These are phyloP conservation scores for Aurelia aurita complex sp. Pacific DNA, from an alignment of 30 jellyfish, hydroid and myxozoan genomes.

Conservation along the genomic window DNA sequence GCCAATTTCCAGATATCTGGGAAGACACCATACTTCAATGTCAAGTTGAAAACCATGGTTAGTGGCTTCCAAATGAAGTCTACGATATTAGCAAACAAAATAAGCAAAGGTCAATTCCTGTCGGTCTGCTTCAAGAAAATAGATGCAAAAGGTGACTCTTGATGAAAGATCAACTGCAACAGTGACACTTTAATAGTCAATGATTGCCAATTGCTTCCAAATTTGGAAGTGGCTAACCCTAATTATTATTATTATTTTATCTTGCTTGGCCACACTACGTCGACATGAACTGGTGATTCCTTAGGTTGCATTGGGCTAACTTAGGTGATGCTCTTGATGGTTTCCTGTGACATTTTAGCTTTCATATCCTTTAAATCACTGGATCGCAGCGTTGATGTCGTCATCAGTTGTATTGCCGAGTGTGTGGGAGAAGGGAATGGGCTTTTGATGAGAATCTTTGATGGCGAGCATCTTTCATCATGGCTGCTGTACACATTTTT, in stretches of 20 bases:
- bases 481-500: neutral
- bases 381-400: slow-evolving; percentile 14
- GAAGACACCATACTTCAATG: too few species aligned
- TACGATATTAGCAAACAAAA: neutral
- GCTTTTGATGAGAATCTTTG: slow-evolving; percentile 15
- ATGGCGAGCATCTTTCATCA: slow-evolving; percentile 19
- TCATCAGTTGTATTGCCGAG: slow-evolving; percentile 13
- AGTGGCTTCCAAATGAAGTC: too few species aligned
- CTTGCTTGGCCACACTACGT: slow-evolving; percentile 21
- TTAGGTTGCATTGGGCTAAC: slow-evolving; percentile 23
- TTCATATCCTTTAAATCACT: slow-evolving; percentile 17
- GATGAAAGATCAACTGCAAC: slow-evolving; percentile 10
- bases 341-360: slow-evolving; percentile 20
- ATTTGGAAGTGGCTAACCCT: neutral
- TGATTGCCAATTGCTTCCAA: neutral
- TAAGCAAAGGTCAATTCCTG: slow-evolving; percentile 14
- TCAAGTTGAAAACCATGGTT: too few species aligned
- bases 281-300: slow-evolving; percentile 21
- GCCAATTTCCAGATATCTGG: too few species aligned
- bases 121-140: neutral
- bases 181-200: slow-evolving; percentile 8
- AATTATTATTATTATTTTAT: neutral
- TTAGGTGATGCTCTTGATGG: slow-evolving; percentile 18
- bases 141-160: neutral
- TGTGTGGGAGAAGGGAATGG: slow-evolving; percentile 14